Base-by-base conservation (phyloP, 2,888 invertebrate species). In the Drosophila pseudotakahashii region DNA sequence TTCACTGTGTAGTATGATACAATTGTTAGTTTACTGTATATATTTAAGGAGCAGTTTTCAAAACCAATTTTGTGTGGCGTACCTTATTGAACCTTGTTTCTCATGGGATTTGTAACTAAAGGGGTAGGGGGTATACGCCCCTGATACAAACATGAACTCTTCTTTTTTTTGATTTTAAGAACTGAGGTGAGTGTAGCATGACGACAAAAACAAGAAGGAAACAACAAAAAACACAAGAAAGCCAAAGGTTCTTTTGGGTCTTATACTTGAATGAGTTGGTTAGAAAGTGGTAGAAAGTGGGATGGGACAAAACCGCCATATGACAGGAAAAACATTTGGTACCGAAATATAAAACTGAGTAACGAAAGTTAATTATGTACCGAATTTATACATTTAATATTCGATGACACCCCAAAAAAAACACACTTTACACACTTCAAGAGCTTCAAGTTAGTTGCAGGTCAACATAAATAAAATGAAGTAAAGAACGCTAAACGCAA, bases 261-360 rank as follows among this genome's bases (percentile, higher is more conserved):
- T 77, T 80, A 77, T 80, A 77, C 79, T 82, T 9, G n/a, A 26
- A 13, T 19, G 14, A 11, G 48, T 11, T 14, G 48, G 11, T n/a
- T 10, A 14, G 7, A 16, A 30, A 48, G 26, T 48, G 30, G 2
- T 10, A 32, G 14, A 26, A 30, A 30, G 7, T 0, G 26, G 26
- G 30, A 30, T 30, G 30, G 7, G 30, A 6, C 30, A 30, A 26
- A 26, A 30, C 7, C 7, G 30, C 1, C 30, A 30, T 30, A 16
- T 16, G 14, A 10, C 4, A 10, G 9, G 39, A 39, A 39, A 9
- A 14, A 3, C 10, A 34, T 3, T 10, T 34, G 11, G 34, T 34
- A 34, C 34, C 5, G 11, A 34, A 11, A 34, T 34, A 11, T 34
- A 11, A 10, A 26, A 26, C 26, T 2, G 26, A 26, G 0, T 26